Conservation (phyloP, 2,797 vertebrate species). For the Denticeps clupeoides region DNA sequence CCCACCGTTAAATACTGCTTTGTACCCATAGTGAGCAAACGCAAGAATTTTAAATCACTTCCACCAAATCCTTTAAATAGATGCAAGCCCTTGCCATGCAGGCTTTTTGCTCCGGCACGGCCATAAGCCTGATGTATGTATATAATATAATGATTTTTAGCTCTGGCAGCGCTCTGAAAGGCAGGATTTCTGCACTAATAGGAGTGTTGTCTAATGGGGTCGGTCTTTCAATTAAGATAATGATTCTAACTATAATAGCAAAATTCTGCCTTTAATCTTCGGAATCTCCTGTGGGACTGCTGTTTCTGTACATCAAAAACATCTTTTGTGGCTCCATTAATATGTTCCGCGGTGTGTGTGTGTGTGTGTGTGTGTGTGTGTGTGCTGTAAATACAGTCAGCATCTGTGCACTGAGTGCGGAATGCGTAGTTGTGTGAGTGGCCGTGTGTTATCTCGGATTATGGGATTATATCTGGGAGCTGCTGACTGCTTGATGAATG, state of each 20-base stretch:
- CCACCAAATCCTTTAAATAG: too few relatives aligned
- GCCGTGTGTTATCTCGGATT: neutral
- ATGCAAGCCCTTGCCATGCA: too few relatives aligned
- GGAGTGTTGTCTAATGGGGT: slow-evolving; percentile 21
- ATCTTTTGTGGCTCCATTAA: slow-evolving; percentile 3
- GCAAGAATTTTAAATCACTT: too few relatives aligned
- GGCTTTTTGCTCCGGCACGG: too few relatives aligned
- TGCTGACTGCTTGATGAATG: neutral
- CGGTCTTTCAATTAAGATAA: slow-evolving; percentile 38
- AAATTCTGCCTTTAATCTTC: slow-evolving; percentile 32
- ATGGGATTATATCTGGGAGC: neutral
- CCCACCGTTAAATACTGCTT: too few relatives aligned
- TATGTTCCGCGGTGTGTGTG: neutral
- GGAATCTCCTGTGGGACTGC: slow-evolving; percentile 17
- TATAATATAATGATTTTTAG: too few relatives aligned
- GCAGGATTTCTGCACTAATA: slow-evolving; percentile 16
- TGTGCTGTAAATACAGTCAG: too few relatives aligned
- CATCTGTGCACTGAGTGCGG: neutral
- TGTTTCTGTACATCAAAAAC: slow-evolving; percentile 25
- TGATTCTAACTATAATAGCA: slow-evolving; percentile 34
- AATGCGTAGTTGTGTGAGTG: neutral
- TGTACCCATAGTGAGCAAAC: too few relatives aligned
- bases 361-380: neutral
- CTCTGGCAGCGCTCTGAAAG: slow-evolving; percentile 12
- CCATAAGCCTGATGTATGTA: too few relatives aligned